These are phyloP conservation scores for Xyrauchen texanus DNA, from an alignment of 2,113 vertebrate genomes.

Conservation along the genomic window DNA sequence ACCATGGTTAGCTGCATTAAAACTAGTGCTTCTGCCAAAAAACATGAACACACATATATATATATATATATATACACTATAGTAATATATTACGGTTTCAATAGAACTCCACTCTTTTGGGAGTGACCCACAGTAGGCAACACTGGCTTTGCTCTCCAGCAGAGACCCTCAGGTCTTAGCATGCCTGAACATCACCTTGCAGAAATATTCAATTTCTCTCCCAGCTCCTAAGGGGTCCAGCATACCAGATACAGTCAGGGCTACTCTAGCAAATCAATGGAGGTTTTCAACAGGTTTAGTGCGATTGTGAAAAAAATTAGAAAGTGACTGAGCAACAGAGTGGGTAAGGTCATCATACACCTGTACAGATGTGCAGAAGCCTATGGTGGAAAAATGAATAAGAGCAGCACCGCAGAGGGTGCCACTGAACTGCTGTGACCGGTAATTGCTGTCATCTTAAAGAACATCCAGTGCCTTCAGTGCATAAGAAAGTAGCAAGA, in stretches of 20 bases:
- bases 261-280: background rate
- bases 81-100: background rate
- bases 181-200: slow-evolving; percentile 56
- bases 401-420: background rate
- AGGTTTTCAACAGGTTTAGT: slow-evolving; percentile 23
- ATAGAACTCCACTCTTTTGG: background rate
- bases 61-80: too few species aligned
- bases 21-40: too few species aligned
- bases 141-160: slow-evolving; percentile 12
- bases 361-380: slow-evolving; percentile 7
- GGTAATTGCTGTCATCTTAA: slow-evolving; percentile 37
- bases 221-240: slow-evolving; percentile 49
- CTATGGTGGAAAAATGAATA: slow-evolving; percentile 30
- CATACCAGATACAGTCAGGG: slow-evolving; percentile 45
- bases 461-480: slow-evolving; percentile 20
- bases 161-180: background rate
- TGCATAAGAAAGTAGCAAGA: background rate
- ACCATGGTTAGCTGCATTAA: too few species aligned
- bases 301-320: background rate
- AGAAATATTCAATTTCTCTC: slow-evolving; percentile 53
- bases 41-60: too few species aligned
- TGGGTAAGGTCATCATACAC: background rate
- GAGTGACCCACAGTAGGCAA: background rate
- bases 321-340: background rate
- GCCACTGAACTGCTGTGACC: slow-evolving; percentile 34